Base-by-base conservation (phyloP, 1,140 invertebrate species). In the Conus ventricosus region DNA sequence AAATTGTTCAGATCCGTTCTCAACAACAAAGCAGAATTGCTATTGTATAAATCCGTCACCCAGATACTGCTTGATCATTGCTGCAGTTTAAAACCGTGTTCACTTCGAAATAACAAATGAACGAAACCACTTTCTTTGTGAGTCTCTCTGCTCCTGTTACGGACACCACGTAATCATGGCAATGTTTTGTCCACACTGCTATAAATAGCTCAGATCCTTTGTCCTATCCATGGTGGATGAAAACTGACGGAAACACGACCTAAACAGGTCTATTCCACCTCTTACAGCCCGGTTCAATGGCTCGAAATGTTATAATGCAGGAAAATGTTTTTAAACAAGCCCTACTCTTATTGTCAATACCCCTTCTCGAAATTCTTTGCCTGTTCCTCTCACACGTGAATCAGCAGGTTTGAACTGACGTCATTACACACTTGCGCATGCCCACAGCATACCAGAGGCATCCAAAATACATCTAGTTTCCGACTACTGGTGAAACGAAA, bases 1-100 rank as follows among this genome's bases (percentile, higher is more conserved):
- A 87, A 82, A 27, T 96, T 96, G 76, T 97, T 96, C 0, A 97
- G 96, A 93, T 97, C 97, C 0, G 97, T 96, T 91, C 97, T 96
- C 20, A 98, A 94, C 8, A 98, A 92, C 97, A 97, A 25, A 98
- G 95, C 27, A 98, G 95, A 87, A 98, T 94, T 10, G 97, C 97
- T 10, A 98, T 95, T 97, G 97, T 25, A 98, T 95, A 83, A 98
- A 95, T 95, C 98, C 97, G 92, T 98, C 97, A 4, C 92, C 92
- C 84, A 95, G 94, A 89, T 93, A 94, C 78, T 94, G 88, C 89
- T 95, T 95, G 27, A 94, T 91, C 92, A 93, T 94, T 60, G 80
- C 91, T 53, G 51, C 90, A 20, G 63, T 55, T 51, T 76, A 51
- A 20, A 51, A 80, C 17, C 39, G 39, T 88, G 27, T 63, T 87